These are phyloP conservation scores for Tiphia femorata DNA, from an alignment of 2,888 invertebrate species.

Conservation along the genomic window DNA sequence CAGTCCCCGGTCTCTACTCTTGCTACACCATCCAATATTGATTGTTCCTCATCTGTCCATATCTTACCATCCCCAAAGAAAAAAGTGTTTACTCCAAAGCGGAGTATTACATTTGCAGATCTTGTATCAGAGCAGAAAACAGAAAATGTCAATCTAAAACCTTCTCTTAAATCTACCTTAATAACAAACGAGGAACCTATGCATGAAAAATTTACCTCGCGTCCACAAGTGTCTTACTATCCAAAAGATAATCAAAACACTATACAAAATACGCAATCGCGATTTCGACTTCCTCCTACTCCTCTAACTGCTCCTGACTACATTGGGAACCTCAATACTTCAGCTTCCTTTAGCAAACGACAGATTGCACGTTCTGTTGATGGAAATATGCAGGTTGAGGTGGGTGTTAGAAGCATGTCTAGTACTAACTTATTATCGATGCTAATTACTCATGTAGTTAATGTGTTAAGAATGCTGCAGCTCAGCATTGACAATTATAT, in stretches of 20 bases:
- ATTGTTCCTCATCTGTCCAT: constrained; percentile 46
- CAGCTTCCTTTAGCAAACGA: constrained; percentile 57
- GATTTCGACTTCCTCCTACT: constrained; percentile 63
- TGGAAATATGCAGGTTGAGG: constrained; percentile 62
- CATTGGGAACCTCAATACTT: constrained; percentile 47
- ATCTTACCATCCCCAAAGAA: constrained; percentile 52
- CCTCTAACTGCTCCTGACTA: constrained; percentile 60
- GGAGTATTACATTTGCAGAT: constrained; percentile 57
- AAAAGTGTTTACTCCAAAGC: constrained; percentile 48
- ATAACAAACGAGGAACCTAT: constrained; percentile 30
- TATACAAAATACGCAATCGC: constrained; percentile 38
- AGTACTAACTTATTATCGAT: constrained; percentile 1
- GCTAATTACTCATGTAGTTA: too few relatives aligned
- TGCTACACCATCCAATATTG: constrained; percentile 44
- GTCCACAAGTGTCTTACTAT: constrained; percentile 28
- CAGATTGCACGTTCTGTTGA: constrained; percentile 68
- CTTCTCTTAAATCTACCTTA: neutral
- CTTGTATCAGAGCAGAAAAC: constrained; percentile 43
- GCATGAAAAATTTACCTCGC: constrained; percentile 41
- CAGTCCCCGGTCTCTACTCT: constrained; percentile 35
- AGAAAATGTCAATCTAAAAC: neutral
- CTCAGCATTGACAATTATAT: neutral
- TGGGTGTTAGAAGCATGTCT: constrained; percentile 61
- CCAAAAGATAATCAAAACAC: constrained; percentile 33
- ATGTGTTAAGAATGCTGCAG: too few relatives aligned